phyloP scores from a whole-genome alignment of 2,888 invertebrate species.

The Chrysina gloriosa region DNA sequence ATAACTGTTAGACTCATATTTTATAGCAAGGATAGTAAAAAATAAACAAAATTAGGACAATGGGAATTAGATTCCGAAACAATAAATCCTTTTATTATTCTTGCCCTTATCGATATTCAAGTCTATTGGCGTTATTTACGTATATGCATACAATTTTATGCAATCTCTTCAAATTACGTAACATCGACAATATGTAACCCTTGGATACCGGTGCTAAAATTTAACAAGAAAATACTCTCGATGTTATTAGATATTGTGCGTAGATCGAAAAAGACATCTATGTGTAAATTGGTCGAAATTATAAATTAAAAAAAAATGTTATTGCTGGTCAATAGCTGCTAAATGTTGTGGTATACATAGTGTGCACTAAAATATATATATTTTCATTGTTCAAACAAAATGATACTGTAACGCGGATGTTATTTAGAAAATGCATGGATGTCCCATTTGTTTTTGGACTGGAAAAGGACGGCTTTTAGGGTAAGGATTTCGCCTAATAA shows the following conservation, averaged over 20 bases:
- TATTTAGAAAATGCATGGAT: neutral
- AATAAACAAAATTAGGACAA: too few species aligned
- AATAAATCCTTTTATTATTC: too few species aligned
- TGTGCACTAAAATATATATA: neutral
- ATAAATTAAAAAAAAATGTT: neutral
- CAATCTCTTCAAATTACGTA: neutral
- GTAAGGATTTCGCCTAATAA: neutral
- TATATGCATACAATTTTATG: neutral
- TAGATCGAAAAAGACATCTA: constrained; percentile 14
- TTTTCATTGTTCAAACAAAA: neutral
- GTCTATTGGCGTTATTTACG: neutral
- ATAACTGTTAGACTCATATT: too few species aligned
- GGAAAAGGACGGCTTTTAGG: neutral
- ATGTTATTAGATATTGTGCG: neutral
- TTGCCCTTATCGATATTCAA: neutral
- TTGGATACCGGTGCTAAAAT: constrained; percentile 29
- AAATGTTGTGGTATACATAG: constrained; percentile 8
- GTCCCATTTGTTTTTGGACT: neutral
- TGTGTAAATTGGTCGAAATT: neutral
- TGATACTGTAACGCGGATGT: neutral
- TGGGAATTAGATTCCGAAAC: too few species aligned
- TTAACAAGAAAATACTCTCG: neutral
- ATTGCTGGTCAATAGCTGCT: constrained; percentile 4
- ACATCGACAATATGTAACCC: constrained; percentile 30
- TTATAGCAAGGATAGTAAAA: too few species aligned